These are phyloP conservation scores for Hoplostethus mediterraneus DNA, from an alignment of 2,797 vertebrate genomes.

Conservation along the genomic window DNA sequence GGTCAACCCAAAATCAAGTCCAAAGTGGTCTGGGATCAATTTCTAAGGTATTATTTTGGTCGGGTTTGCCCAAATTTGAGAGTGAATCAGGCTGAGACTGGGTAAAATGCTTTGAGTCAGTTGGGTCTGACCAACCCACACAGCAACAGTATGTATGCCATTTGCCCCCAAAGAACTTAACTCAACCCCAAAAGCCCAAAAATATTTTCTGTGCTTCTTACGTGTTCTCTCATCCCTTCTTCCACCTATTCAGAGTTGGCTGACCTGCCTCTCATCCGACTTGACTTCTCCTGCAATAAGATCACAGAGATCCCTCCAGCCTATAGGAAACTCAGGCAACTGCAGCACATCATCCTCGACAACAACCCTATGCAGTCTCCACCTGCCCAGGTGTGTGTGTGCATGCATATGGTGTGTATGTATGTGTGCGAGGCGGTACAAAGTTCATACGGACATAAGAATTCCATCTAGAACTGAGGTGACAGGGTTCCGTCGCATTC, in stretches of 20 bases:
- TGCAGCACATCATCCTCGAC: constrained; percentile 95
- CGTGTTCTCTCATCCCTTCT: not conserved
- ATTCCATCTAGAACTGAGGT: not conserved
- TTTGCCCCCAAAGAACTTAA: too few species aligned
- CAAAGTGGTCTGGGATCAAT: not conserved
- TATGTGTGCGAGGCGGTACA: not conserved
- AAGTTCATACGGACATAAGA: too few species aligned
- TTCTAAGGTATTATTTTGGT: not conserved
- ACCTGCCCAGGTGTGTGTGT: constrained; percentile 94
- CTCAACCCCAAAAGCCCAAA: too few species aligned
- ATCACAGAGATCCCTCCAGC: constrained; percentile 95
- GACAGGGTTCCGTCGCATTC: too few species aligned
- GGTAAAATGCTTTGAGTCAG: too few species aligned
- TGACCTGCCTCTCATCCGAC: constrained; percentile 93
- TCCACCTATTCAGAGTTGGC: constrained; percentile 87
- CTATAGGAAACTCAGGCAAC: constrained; percentile 93
- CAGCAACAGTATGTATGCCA: too few species aligned
- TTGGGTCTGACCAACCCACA: too few species aligned
- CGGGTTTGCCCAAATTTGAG: not conserved
- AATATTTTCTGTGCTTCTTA: too few species aligned
- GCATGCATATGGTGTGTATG: too few species aligned
- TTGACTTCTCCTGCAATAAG: constrained; percentile 99
- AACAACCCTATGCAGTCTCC: constrained; percentile 99
- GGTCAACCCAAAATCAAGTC: not conserved
- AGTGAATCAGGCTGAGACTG: too few species aligned